These are phyloP conservation scores for Leptinotarsa defecta DNA, from an alignment of 1,140 invertebrate genomes.

Conservation along the genomic window DNA sequence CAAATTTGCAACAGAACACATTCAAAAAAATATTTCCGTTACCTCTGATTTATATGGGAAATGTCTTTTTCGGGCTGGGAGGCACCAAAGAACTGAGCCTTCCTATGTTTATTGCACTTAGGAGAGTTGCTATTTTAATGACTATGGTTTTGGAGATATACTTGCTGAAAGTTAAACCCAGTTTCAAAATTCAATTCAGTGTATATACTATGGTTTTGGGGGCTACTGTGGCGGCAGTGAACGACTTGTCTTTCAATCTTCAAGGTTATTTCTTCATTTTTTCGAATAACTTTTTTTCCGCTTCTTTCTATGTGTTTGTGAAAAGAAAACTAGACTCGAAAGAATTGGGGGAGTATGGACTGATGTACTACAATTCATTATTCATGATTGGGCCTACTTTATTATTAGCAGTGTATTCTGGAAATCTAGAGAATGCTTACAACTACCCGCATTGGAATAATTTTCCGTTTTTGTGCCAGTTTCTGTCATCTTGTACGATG, in stretches of 20 bases:
- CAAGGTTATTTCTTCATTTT: slow-evolving; percentile 91
- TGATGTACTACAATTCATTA: slow-evolving; percentile 96
- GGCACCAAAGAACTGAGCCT: slow-evolving; percentile 95
- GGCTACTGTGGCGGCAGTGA: slow-evolving; percentile 84
- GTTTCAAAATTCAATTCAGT: slow-evolving; percentile 79
- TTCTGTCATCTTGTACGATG: slow-evolving; percentile 92
- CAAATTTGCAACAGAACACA: slow-evolving; percentile 68
- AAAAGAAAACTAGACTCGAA: slow-evolving; percentile 96
- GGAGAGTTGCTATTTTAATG: slow-evolving; percentile 96
- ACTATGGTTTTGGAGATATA: slow-evolving; percentile 95
- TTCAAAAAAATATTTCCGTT: slow-evolving; percentile 89
- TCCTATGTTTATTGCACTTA: slow-evolving; percentile 97
- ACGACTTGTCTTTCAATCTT: slow-evolving; percentile 92
- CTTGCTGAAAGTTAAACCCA: slow-evolving; percentile 76
- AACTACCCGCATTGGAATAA: slow-evolving; percentile 77
- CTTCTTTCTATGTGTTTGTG: slow-evolving; percentile 94
- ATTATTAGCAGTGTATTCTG: slow-evolving; percentile 74
- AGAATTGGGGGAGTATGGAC: slow-evolving; percentile 93
- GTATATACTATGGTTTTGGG: slow-evolving; percentile 97
- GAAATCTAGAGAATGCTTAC: slow-evolving; percentile 73
- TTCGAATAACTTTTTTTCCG: slow-evolving; percentile 88
- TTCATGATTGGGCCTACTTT: slow-evolving; percentile 90
- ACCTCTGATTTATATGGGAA: slow-evolving; percentile 92
- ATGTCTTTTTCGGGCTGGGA: slow-evolving; percentile 94
- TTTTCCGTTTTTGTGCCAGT: slow-evolving; percentile 79